phyloP scores from a whole-genome alignment of 1,140 invertebrate species.

The Globodera rostochiensis region DNA sequence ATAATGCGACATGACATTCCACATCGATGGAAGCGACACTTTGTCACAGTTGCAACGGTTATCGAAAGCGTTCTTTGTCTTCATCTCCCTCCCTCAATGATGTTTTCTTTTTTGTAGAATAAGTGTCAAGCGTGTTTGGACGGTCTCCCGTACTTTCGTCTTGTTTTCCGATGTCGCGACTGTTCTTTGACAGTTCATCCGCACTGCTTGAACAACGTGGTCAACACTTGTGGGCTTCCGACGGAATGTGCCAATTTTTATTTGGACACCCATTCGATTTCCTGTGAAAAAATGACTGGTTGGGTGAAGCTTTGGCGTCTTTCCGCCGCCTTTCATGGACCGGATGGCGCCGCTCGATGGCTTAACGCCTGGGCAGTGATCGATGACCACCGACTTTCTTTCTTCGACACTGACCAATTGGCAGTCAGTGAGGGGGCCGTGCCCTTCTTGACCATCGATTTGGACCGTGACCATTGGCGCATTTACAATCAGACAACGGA shows the following conservation, averaged over 20 bases:
- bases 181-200: conserved; percentile 39
- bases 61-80: not conserved
- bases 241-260: conserved; percentile 42
- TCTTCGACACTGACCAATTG: conserved; percentile 37
- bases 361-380: conserved; percentile 43
- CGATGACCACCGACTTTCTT: conserved; percentile 28
- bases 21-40: conserved; percentile 42
- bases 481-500: conserved; percentile 43
- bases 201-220: conserved; percentile 33
- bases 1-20: conserved; percentile 49
- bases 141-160: conserved; percentile 37
- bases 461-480: conserved; percentile 43
- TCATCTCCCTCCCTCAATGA: not conserved
- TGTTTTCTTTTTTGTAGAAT: conserved; percentile 17
- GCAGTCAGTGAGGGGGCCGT: conserved; percentile 21
- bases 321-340: not conserved
- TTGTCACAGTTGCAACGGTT: conserved; percentile 26
- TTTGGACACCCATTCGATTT: conserved; percentile 31
- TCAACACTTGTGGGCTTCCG: conserved; percentile 44
- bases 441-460: conserved; percentile 37
- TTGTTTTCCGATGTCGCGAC: conserved; percentile 32
- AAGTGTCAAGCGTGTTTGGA: conserved; percentile 32
- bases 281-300: conserved; percentile 32
- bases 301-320: conserved; percentile 36
- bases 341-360: conserved; percentile 28